Evolutionary conservation across 2,888 invertebrate species (phyloP).

Genomic region (Atrina japonica): DNA sequence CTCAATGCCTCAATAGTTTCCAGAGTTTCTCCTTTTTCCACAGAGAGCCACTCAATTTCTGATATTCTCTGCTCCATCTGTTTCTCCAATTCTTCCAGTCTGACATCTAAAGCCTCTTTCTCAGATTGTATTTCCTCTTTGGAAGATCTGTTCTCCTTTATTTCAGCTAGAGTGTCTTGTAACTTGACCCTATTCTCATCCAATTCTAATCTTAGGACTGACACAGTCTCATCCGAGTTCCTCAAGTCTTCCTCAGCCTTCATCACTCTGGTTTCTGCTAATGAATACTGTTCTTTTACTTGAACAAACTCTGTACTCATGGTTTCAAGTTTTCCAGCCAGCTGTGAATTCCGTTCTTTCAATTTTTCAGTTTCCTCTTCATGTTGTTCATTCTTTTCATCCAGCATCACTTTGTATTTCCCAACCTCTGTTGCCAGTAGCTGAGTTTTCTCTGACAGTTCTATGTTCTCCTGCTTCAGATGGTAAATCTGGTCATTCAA

Average conservation of each 20-base stretch:
- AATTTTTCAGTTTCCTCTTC: conserved; percentile 24
- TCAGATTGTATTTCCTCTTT: conserved; percentile 15
- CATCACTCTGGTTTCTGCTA: conserved; percentile 18
- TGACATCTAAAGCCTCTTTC: conserved; percentile 18
- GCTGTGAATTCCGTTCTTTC: conserved; percentile 13
- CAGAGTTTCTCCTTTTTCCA: conserved; percentile 27
- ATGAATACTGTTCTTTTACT: conserved; percentile 8
- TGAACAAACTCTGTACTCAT: neutral
- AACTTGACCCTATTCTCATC: conserved; percentile 8
- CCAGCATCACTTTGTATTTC: conserved; percentile 37
- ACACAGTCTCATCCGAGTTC: neutral
- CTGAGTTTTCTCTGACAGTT: conserved; percentile 42
- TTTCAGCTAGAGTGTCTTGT: conserved; percentile 5
- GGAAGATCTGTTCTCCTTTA: neutral
- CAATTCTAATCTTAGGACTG: neutral
- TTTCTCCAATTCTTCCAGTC: conserved; percentile 25
- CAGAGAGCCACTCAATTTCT: conserved; percentile 33
- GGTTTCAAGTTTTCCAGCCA: conserved; percentile 10
- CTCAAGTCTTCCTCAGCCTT: neutral
- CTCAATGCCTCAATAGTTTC: conserved; percentile 29
- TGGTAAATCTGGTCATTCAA: conserved; percentile 17
- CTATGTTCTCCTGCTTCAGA: conserved; percentile 45
- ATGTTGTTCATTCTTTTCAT: conserved; percentile 10
- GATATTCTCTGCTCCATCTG: conserved; percentile 26
- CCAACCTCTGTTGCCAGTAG: conserved; percentile 46